Conservation (phyloP, 2,888 invertebrate species). For the Exephanes ischioxanthus region DNA sequence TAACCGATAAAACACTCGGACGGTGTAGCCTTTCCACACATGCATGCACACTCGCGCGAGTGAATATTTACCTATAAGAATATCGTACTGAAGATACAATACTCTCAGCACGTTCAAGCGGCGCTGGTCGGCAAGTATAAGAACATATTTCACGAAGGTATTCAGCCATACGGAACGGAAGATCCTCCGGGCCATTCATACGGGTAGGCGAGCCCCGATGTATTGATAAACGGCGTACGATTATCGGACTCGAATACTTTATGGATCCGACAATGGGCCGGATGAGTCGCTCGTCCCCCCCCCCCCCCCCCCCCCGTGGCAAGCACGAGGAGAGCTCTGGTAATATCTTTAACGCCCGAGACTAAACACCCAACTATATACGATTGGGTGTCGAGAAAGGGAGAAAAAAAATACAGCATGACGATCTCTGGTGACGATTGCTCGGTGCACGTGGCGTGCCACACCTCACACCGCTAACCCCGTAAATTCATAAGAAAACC, state of each 20-base stretch:
- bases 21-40: not conserved
- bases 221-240: constrained; percentile 69
- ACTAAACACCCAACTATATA: constrained; percentile 31
- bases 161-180: constrained; percentile 60
- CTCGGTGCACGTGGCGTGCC: constrained; percentile 8
- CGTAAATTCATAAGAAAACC: constrained; percentile 43
- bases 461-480: constrained; percentile 1
- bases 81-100: not conserved
- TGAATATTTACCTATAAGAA: constrained; percentile 8
- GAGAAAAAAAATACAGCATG: constrained; percentile 2
- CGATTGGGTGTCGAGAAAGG: constrained; percentile 33
- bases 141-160: constrained; percentile 49
- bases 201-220: constrained; percentile 55
- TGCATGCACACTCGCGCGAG: not conserved
- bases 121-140: not conserved
- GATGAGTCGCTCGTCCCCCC: constrained; percentile 56
- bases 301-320: not conserved
- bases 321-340: constrained; percentile 9
- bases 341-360: constrained; percentile 27
- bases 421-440: constrained; percentile 29
- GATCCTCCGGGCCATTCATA: constrained; percentile 57
- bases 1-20: constrained; percentile 16
- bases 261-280: constrained; percentile 66
- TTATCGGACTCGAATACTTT: constrained; percentile 66
- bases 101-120: constrained; percentile 3